Conservation (phyloP, 1,140 invertebrate species). For the Leptestheria dahalacensis region DNA sequence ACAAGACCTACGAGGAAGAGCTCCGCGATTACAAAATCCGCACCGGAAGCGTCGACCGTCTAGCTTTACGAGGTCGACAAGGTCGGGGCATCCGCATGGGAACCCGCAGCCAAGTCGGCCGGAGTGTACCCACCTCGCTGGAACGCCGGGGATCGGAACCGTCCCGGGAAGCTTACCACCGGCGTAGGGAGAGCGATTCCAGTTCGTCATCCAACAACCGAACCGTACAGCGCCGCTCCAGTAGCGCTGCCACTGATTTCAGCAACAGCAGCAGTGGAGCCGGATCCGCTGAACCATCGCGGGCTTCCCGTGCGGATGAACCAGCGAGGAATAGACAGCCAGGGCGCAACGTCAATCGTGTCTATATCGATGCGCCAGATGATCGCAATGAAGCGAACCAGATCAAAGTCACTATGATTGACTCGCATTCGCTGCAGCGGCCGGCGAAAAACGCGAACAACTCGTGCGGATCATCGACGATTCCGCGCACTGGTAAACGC, state of each 20-base stretch:
- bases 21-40: slow-evolving; percentile 5
- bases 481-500: not conserved
- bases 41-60: slow-evolving; percentile 4
- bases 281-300: not conserved
- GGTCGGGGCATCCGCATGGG: slow-evolving; percentile 10
- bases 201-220: not conserved
- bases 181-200: slow-evolving; percentile 4
- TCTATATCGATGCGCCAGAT: slow-evolving; percentile 10
- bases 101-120: not conserved
- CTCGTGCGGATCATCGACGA: not conserved
- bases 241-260: not conserved
- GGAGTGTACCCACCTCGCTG: slow-evolving; percentile 3
- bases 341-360: slow-evolving; percentile 12
- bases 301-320: not conserved
- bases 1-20: slow-evolving; percentile 10
- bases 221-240: not conserved
- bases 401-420: slow-evolving; percentile 6
- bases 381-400: not conserved
- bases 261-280: not conserved
- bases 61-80: slow-evolving; percentile 1
- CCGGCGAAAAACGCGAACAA: not conserved
- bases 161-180: not conserved
- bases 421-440: not conserved
- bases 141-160: not conserved
- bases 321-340: not conserved